Percentiles rank a stretch among this genome's conserved stretches.
These are phyloP conservation scores for Stegodyphus dumicola DNA, from an alignment of 1,140 invertebrate species.

Conservation along the genomic window DNA sequence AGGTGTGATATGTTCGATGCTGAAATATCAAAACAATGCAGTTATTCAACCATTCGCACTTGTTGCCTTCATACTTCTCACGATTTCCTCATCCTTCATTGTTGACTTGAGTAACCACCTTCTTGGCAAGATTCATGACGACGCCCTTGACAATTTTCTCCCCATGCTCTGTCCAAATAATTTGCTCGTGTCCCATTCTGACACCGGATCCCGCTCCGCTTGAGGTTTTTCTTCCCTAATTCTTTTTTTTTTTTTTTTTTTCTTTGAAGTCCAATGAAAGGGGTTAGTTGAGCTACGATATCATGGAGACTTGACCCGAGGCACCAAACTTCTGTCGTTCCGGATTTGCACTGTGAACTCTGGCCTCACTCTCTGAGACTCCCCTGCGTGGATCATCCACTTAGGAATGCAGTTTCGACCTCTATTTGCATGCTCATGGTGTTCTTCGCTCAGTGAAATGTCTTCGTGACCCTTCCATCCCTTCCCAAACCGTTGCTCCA, in stretches of 20 bases:
- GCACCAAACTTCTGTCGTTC: background rate
- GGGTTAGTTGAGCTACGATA: background rate
- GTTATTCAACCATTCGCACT: too few species aligned
- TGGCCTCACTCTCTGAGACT: background rate
- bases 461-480: background rate
- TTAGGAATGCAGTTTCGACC: background rate
- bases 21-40: too few species aligned
- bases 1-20: too few species aligned
- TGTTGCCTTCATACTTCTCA: too few species aligned
- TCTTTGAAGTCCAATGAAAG: background rate
- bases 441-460: background rate
- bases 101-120: background rate
- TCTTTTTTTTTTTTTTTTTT: background rate
- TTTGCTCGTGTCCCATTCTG: background rate
- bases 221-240: background rate
- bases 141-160: background rate
- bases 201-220: background rate
- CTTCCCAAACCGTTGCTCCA: background rate
- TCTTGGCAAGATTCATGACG: background rate
- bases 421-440: constrained; percentile 2
- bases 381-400: background rate
- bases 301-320: background rate
- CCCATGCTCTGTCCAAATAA: background rate
- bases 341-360: background rate
- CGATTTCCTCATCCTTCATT: too few species aligned